Percentiles rank a stretch among this genome's conserved stretches.
These are phyloP conservation scores for Ruditapes philippinarum DNA, from an alignment of 1,140 invertebrate species.

Conservation along the genomic window DNA sequence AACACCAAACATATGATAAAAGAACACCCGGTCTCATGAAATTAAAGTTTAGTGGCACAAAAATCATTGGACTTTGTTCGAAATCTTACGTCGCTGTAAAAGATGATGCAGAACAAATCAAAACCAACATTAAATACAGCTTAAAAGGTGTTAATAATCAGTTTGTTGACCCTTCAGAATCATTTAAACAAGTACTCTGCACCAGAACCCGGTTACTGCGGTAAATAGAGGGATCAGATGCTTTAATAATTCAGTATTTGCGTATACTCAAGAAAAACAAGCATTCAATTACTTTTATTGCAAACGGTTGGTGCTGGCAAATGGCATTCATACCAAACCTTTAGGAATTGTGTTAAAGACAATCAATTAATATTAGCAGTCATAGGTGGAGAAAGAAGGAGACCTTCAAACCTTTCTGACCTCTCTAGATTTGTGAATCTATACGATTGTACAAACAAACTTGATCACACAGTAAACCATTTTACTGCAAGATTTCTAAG, in stretches of 20 bases:
- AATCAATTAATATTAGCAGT: too few species aligned
- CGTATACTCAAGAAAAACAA: slow-evolving; percentile 3
- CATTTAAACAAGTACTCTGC: background rate
- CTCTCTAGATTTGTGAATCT: too few species aligned
- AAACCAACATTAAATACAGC: too few species aligned
- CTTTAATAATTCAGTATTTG: background rate
- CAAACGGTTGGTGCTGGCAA: slow-evolving; percentile 5
- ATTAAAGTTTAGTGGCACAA: background rate
- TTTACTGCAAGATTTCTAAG: too few species aligned
- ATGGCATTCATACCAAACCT: too few species aligned
- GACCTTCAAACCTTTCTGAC: too few species aligned
- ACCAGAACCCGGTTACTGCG: background rate
- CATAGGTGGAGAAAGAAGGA: too few species aligned
- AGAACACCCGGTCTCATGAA: slow-evolving; percentile 39
- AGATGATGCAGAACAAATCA: too few species aligned
- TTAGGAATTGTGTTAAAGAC: too few species aligned
- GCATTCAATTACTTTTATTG: slow-evolving; percentile 23
- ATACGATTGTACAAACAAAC: too few species aligned
- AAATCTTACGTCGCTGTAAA: slow-evolving; percentile 42
- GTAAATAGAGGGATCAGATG: slow-evolving; percentile 31
- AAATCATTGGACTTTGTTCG: slow-evolving; percentile 29
- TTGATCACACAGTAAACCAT: too few species aligned
- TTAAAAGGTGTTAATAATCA: slow-evolving; percentile 19
- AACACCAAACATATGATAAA: background rate
- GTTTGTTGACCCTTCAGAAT: background rate